Conservation (phyloP, 2,113 vertebrate genomes). For the Polyodon spathula region DNA sequence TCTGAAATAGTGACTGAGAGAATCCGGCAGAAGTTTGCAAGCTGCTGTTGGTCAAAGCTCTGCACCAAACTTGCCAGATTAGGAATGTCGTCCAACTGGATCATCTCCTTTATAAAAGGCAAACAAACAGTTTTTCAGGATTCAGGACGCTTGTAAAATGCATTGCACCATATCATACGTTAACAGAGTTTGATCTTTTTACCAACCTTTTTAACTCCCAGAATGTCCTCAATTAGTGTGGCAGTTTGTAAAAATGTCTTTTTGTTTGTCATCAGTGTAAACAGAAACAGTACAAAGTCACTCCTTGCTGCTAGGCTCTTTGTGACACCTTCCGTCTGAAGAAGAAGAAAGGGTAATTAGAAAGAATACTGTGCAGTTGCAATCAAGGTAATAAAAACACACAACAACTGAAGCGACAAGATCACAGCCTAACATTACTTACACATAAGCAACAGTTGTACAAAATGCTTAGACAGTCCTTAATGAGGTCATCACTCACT, state of each 20-base stretch:
- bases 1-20: constrained; percentile 95
- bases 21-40: constrained; percentile 97
- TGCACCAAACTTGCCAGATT: constrained; percentile 83
- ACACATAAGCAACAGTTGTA: constrained; percentile 95
- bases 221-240: constrained; percentile 85
- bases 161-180: too few relatives aligned
- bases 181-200: too few relatives aligned
- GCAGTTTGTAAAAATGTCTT: constrained; percentile 92
- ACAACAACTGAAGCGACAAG: too few relatives aligned
- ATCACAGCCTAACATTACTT: constrained; percentile 43
- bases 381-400: background rate
- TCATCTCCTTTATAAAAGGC: constrained; percentile 72
- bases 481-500: constrained; percentile 91
- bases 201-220: constrained; percentile 89
- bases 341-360: constrained; percentile 7
- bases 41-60: constrained; percentile 95
- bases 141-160: too few relatives aligned
- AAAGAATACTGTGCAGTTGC: background rate
- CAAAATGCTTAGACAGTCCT: constrained; percentile 89
- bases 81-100: constrained; percentile 91
- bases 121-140: background rate
- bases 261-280: constrained; percentile 92
- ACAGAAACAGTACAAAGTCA: constrained; percentile 87
- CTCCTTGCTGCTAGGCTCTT: constrained; percentile 80
- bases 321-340: constrained; percentile 80